Percentiles rank a stretch among this genome's conserved stretches.
Conservation (phyloP, 2,113 vertebrate species). For the Malurus alboscapulatus region DNA sequence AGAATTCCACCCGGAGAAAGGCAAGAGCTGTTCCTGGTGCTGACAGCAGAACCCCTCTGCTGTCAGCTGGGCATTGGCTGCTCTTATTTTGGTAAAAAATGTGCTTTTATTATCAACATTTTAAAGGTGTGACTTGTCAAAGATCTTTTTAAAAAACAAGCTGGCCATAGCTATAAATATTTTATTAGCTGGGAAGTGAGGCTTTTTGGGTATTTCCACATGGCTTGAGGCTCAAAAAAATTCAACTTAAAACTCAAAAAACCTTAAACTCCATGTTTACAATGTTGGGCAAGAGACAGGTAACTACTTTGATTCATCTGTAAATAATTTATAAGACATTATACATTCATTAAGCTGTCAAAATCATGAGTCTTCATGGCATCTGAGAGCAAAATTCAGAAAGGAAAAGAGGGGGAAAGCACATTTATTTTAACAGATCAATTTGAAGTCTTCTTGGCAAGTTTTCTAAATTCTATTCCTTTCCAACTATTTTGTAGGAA, state of each 20-base stretch:
- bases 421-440: background rate
- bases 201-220: background rate
- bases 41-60: background rate
- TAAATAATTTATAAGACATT: background rate
- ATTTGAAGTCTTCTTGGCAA: background rate
- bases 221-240: background rate
- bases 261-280: background rate
- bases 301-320: background rate
- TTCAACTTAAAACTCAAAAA: background rate
- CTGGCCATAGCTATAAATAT: background rate
- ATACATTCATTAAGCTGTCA: background rate
- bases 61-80: rapidly evolving
- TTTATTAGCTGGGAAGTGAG: background rate
- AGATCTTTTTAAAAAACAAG: background rate
- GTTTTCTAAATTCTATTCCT: background rate
- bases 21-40: background rate
- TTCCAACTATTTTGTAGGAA: background rate
- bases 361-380: background rate
- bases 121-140: background rate
- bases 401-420: background rate
- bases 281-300: background rate
- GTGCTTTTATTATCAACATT: background rate
- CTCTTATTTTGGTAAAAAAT: background rate
- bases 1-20: background rate
- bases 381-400: background rate